Base-by-base conservation (phyloP, 2,113 vertebrate species). In the Chloropsis hardwickii region DNA sequence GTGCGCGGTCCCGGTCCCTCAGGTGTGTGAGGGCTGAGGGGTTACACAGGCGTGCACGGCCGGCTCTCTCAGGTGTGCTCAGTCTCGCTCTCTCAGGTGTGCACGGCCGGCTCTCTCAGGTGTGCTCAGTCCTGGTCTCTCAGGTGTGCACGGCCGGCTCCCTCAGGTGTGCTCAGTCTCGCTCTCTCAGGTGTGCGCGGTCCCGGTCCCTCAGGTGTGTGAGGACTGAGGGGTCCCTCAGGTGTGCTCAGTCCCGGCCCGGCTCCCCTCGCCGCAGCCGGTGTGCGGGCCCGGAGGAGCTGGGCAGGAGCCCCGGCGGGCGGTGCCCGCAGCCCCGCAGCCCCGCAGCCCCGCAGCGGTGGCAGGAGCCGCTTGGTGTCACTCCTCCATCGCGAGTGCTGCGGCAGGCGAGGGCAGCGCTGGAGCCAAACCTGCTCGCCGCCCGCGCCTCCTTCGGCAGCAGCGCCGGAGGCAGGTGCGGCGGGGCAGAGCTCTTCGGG, bases 361-460 rank as follows among this genome's bases (percentile, higher is more conserved):
- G 10, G 29, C 33, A 8, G 11, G 33, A 42, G 39, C 93, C 97
- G 79, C 97, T 58, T 22, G 97, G 95, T 96, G 97, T 96, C 97
- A 92, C 96, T 91, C 29, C 96, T 76, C 97, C 94, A 74, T 81
- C 48, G 81, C 15, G 19, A 17, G 57, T 15, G n/a, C 45, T 5
- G 15, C 2, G 14, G 2, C 25, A 1, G 6, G 27, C 12, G 17
- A 3, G 3, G 23, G 27, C 8, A 57, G 12, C 29, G 13, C 2
- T 6, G 15, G 2, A 12, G 1, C 1, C 0, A 27, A 2, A 33
- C 27, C 25, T 8, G 72, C 29, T 2, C 22, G 24, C 37, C 0
- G 4, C 3, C 2, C 0, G 10, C 12, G 33, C 19, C 60, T 74
- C 16, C 48, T 9, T 11, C 29, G 51, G 79, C 86, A 23, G 35